Percentiles rank a stretch among this genome's conserved stretches.
Evolutionary conservation across 1,140 invertebrate genomes (phyloP).

Genomic region (Coenobita brevimanus): DNA sequence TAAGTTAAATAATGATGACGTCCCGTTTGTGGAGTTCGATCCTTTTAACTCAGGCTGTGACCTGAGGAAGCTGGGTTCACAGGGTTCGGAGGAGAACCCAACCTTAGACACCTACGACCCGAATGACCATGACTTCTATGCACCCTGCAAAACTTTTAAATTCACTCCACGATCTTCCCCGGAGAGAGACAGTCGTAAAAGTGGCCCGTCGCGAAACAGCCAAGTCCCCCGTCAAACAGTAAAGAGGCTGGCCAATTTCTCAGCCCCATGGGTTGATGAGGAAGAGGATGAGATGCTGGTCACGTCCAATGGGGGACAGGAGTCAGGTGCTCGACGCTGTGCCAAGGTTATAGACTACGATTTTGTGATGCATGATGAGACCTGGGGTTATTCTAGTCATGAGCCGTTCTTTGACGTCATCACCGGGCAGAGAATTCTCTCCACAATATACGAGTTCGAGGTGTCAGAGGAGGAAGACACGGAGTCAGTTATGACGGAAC

Average conservation of each 20-base stretch:
- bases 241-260: too few relatives aligned
- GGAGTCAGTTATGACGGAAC: conserved; percentile 21
- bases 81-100: background rate
- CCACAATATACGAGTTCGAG: conserved; percentile 60
- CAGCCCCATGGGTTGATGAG: background rate
- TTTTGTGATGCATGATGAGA: conserved; percentile 51
- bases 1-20: background rate
- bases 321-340: background rate
- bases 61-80: too few relatives aligned
- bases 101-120: background rate
- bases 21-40: conserved; percentile 17
- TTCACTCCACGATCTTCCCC: too few relatives aligned
- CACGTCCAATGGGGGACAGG: background rate
- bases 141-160: too few relatives aligned
- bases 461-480: conserved; percentile 51
- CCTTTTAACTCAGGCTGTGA: background rate
- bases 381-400: conserved; percentile 40
- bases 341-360: conserved; percentile 36
- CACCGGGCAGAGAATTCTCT: conserved; percentile 48
- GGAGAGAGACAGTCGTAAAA: too few relatives aligned
- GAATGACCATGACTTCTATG: background rate
- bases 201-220: too few relatives aligned
- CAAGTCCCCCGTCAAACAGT: too few relatives aligned
- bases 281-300: background rate
- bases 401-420: conserved; percentile 52